Percentiles rank a stretch among this genome's conserved stretches.
phyloP scores from a whole-genome alignment of 2,113 vertebrate genomes.

The Ivindomyrus marchei region DNA sequence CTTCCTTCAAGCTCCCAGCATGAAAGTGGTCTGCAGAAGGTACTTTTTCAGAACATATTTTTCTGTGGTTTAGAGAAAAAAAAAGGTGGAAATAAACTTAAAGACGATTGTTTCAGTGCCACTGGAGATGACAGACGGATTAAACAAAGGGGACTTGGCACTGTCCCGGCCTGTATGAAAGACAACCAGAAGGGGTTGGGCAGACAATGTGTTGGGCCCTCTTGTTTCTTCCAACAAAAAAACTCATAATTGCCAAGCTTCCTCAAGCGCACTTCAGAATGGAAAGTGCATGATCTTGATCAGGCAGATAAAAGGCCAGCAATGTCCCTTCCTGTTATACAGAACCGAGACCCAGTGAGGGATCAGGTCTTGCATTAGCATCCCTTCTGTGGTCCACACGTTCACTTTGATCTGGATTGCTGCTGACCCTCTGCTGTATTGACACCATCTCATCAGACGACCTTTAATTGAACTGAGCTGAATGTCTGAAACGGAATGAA shows the following conservation, averaged over 20 bases:
- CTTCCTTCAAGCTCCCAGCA: not conserved
- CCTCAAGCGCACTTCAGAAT: constrained; percentile 12
- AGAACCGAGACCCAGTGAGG: not conserved
- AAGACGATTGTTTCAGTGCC: not conserved
- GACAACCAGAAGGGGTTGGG: not conserved
- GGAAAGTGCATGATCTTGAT: constrained; percentile 18
- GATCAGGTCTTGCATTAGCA: not conserved
- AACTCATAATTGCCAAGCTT: constrained; percentile 14
- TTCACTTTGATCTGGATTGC: constrained; percentile 16
- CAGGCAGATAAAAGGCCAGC: constrained; percentile 8
- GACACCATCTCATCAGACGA: not conserved
- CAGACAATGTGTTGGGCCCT: not conserved
- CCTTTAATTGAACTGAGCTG: not conserved
- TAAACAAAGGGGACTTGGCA: not conserved
- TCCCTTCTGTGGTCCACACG: not conserved
- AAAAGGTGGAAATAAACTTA: not conserved
- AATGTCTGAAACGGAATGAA: not conserved
- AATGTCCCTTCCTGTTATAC: not conserved
- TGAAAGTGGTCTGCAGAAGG: not conserved
- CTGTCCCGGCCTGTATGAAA: not conserved
- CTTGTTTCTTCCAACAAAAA: not conserved
- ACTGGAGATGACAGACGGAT: not conserved
- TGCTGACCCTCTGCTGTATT: not conserved
- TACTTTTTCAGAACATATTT: not conserved
- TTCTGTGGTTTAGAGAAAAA: not conserved